These are phyloP conservation scores for Porites cylindrica DNA, from an alignment of 92 coral and sea anemone genomes.

Conservation along the genomic window DNA sequence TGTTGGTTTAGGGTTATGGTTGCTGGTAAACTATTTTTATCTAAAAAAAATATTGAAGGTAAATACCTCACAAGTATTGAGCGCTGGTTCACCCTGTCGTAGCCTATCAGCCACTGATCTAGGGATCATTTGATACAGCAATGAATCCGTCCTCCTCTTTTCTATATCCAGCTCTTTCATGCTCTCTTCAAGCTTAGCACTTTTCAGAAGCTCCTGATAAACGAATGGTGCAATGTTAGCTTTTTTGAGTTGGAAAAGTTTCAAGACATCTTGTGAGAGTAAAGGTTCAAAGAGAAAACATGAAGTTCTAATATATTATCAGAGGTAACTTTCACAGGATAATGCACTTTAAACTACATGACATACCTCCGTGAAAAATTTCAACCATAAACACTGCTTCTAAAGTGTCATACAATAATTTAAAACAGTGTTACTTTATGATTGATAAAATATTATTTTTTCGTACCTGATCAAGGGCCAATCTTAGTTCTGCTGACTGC, in stretches of 20 bases:
- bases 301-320: too few species aligned
- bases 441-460: too few species aligned
- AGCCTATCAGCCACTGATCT: constrained; percentile 89
- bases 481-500: constrained; percentile 88
- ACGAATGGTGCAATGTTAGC: too few species aligned
- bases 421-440: neutral
- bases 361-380: neutral
- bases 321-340: too few species aligned
- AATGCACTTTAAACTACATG: neutral
- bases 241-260: too few species aligned
- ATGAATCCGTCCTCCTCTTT: constrained; percentile 80
- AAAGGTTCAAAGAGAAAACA: too few species aligned
- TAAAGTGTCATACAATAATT: neutral
- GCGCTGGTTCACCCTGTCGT: constrained; percentile 89
- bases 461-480: constrained; percentile 88
- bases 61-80: constrained; percentile 87
- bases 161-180: constrained; percentile 87
- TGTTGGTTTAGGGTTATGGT: too few species aligned
- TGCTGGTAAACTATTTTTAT: too few species aligned
- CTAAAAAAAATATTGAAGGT: too few species aligned
- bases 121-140: constrained; percentile 93
- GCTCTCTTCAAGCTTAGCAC: constrained; percentile 92
- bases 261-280: too few species aligned
- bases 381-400: neutral
- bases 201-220: constrained; percentile 80